Conservation (phyloP, 2,888 invertebrate species). For the Agriopis leucophaearia region DNA sequence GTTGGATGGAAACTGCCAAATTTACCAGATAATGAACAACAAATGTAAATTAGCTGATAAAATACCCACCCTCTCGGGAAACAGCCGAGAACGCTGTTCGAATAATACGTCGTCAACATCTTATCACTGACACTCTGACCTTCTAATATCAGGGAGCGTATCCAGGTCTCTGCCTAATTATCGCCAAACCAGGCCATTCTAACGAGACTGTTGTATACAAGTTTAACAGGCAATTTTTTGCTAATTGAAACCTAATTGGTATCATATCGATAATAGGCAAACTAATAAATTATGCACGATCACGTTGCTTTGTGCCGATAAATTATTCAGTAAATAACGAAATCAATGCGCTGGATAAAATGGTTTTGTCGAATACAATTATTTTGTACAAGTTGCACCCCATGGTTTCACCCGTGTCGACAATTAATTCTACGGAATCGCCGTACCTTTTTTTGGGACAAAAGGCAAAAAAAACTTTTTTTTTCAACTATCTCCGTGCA, state of each 20-base stretch:
- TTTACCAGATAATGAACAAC: neutral
- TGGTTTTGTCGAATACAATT: neutral
- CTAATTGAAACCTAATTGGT: slow-evolving; percentile 30
- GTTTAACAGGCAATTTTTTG: slow-evolving; percentile 32
- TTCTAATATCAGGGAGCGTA: slow-evolving; percentile 33
- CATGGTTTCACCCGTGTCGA: too few species aligned
- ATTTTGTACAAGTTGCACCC: too few species aligned
- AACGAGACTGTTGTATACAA: slow-evolving; percentile 31
- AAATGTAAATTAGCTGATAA: slow-evolving; percentile 6
- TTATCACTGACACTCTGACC: slow-evolving; percentile 35
- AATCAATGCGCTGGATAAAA: neutral
- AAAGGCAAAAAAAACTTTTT: too few species aligned
- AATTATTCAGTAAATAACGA: neutral
- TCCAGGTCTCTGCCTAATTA: slow-evolving; percentile 34
- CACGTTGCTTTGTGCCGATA: neutral
- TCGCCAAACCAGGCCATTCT: slow-evolving; percentile 32
- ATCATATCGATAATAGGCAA: slow-evolving; percentile 23
- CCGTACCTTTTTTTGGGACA: too few species aligned
- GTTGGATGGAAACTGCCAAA: slow-evolving; percentile 7
- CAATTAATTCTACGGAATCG: too few species aligned
- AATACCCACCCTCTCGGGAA: slow-evolving; percentile 7
- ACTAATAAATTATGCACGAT: slow-evolving; percentile 17
- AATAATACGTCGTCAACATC: slow-evolving; percentile 15
- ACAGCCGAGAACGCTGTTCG: slow-evolving; percentile 11
- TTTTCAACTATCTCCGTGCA: too few species aligned